Conservation (phyloP, 2,113 vertebrate species). For the Urocynchramus pylzowi region DNA sequence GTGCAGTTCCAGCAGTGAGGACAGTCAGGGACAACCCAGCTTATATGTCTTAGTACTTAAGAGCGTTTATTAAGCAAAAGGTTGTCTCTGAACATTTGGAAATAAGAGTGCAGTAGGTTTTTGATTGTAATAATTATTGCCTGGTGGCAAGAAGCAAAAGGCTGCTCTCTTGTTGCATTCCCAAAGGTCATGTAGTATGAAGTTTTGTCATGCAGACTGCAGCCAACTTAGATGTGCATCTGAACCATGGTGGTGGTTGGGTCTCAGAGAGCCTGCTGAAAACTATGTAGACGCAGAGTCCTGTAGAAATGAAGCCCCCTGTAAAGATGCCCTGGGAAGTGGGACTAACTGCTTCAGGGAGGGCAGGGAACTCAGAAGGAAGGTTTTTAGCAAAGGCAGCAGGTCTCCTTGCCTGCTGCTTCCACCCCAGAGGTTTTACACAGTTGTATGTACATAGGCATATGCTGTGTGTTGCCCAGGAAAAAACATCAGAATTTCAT, state of each 20-base stretch:
- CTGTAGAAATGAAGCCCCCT: background rate
- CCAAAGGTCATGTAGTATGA: background rate
- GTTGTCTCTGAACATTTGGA: background rate
- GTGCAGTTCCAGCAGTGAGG: background rate
- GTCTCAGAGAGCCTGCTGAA: background rate
- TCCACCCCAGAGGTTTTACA: background rate
- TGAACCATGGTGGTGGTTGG: background rate
- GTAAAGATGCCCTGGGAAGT: background rate
- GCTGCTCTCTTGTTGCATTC: background rate
- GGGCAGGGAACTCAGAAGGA: background rate
- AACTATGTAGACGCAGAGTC: background rate
- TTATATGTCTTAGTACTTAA: background rate
- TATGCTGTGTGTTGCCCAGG: background rate
- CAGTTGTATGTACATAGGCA: accelerated
- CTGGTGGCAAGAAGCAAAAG: background rate
- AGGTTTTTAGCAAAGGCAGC: background rate
- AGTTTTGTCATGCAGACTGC: background rate
- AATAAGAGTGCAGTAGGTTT: background rate
- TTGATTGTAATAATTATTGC: background rate
- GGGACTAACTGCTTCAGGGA: background rate
- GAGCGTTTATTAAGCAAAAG: background rate
- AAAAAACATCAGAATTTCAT: background rate
- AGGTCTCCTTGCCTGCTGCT: background rate
- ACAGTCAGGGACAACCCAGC: background rate
- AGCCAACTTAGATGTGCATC: background rate